Conservation (phyloP, 2,888 invertebrate genomes). For the Tupiocoris notatus region DNA sequence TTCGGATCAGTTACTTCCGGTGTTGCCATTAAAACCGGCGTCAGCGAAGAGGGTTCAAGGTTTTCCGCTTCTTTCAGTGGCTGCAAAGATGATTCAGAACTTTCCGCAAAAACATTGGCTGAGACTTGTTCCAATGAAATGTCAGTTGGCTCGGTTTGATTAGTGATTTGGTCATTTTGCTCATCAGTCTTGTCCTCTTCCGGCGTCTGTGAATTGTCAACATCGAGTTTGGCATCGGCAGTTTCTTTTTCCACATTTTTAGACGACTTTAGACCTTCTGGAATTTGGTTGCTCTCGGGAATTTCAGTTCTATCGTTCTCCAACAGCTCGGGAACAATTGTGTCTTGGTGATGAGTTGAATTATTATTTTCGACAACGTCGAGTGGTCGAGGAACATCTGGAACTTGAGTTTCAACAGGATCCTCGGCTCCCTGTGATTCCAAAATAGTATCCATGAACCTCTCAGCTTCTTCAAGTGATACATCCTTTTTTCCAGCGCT, state of each 20-base stretch:
- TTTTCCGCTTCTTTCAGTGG: neutral
- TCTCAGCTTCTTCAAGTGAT: neutral
- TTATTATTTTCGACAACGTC: neutral
- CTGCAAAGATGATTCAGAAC: too few relatives aligned
- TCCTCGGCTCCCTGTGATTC: neutral
- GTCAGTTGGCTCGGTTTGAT: neutral
- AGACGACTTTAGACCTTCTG: neutral
- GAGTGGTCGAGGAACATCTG: neutral
- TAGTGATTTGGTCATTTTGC: neutral
- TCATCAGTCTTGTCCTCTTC: neutral
- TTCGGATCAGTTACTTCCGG: slow-evolving; percentile 12
- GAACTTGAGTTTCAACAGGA: neutral
- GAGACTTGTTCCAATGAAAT: neutral
- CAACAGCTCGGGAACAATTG: neutral
- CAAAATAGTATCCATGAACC: neutral
- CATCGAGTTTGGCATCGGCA: neutral
- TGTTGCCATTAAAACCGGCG: neutral
- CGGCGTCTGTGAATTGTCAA: neutral
- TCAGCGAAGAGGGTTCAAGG: neutral
- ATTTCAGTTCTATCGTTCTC: neutral
- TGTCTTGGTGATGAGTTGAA: too few relatives aligned
- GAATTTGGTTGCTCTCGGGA: neutral
- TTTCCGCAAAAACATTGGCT: neutral
- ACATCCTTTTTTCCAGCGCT: neutral
- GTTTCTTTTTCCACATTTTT: too few relatives aligned